Conservation (phyloP, 2,888 invertebrate species). For the Cistogaster globosa region DNA sequence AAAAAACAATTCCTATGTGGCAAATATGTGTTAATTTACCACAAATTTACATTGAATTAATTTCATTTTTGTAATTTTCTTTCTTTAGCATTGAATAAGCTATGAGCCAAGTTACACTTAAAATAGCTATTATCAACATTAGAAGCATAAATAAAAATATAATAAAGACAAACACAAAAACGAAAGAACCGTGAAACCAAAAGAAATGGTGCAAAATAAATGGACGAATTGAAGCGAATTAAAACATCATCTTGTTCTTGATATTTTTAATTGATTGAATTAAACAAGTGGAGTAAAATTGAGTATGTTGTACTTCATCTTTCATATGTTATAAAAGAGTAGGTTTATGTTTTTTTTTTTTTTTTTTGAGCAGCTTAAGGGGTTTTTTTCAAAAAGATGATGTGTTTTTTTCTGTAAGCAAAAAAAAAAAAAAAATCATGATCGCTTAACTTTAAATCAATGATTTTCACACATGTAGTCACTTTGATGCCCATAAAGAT, state of each 20-base stretch:
- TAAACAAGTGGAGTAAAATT: too few species aligned
- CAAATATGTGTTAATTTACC: constrained; percentile 69
- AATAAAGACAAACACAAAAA: not conserved
- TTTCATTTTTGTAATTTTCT: constrained; percentile 50
- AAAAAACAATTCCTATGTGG: constrained; percentile 46
- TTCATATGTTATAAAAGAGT: too few species aligned
- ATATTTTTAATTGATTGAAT: too few species aligned
- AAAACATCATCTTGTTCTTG: too few species aligned
- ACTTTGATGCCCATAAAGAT: not conserved
- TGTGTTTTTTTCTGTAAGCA: constrained; percentile 2
- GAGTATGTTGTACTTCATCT: too few species aligned
- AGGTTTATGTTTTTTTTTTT: too few species aligned
- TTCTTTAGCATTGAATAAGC: constrained; percentile 62
- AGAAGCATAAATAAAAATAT: not conserved
- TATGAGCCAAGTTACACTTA: constrained; percentile 43
- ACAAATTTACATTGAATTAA: constrained; percentile 69
- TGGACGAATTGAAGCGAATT: too few species aligned
- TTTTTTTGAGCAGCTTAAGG: too few species aligned
- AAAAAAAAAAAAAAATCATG: constrained; percentile 26
- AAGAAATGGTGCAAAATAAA: constrained; percentile 58
- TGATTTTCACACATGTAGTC: not conserved
- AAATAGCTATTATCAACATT: constrained; percentile 8
- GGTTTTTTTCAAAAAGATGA: too few species aligned
- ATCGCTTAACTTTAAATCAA: not conserved
- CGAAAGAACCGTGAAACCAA: constrained; percentile 59